These are phyloP conservation scores for Scaptomyza reducta DNA, from an alignment of 2,888 invertebrate species.

Conservation along the genomic window DNA sequence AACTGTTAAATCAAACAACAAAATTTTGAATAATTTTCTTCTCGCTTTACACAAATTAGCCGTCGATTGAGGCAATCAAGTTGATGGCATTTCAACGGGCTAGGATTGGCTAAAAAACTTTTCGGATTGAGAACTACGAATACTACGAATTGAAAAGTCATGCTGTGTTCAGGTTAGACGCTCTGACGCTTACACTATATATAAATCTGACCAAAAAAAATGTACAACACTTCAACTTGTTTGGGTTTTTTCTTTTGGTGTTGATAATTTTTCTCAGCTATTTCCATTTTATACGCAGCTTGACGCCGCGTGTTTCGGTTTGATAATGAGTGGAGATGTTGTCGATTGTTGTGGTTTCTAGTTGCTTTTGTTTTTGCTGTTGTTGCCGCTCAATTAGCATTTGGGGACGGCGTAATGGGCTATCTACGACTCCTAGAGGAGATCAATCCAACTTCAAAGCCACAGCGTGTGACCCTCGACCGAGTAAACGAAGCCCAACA, in stretches of 20 bases:
- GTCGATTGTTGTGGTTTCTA: constrained; percentile 48
- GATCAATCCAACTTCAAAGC: constrained; percentile 63
- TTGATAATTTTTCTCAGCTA: constrained; percentile 73
- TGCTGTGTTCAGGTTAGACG: constrained; percentile 66
- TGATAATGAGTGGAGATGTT: constrained; percentile 72
- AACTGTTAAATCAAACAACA: constrained; percentile 70
- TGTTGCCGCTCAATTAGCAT: constrained; percentile 62
- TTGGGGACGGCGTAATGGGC: constrained; percentile 66
- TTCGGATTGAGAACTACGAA: constrained; percentile 9
- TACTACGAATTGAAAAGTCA: constrained; percentile 29
- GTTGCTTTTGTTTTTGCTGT: constrained; percentile 21
- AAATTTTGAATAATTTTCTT: constrained; percentile 58
- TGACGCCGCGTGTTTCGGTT: constrained; percentile 55
- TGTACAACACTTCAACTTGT: constrained; percentile 37
- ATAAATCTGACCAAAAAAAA: constrained; percentile 40
- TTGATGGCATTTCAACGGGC: constrained; percentile 68
- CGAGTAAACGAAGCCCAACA: constrained; percentile 37
- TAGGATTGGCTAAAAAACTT: constrained; percentile 20
- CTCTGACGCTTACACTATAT: constrained; percentile 64
- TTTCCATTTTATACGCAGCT: constrained; percentile 70
- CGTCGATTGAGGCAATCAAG: constrained; percentile 79
- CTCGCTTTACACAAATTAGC: constrained; percentile 71
- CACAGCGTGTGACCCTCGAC: constrained; percentile 66
- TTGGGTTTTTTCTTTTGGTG: constrained; percentile 24
- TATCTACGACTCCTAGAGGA: constrained; percentile 56